phyloP scores from a whole-genome alignment of 2,113 vertebrate species.

The Aegotheles bennettii region DNA sequence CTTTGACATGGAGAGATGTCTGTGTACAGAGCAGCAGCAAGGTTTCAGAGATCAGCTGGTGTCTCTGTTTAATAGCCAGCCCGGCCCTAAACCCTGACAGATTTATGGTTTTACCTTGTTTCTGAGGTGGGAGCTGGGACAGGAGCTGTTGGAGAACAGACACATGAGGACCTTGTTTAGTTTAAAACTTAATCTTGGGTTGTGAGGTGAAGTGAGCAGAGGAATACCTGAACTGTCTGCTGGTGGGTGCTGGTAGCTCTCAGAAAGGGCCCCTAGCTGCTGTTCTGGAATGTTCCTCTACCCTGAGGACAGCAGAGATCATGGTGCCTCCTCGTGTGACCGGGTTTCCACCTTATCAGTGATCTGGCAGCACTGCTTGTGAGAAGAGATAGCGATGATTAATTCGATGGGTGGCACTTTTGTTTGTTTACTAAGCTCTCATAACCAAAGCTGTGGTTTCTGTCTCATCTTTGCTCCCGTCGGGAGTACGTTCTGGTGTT shows the following conservation, averaged over 20 bases:
- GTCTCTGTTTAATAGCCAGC: too few relatives aligned
- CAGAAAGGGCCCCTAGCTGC: not conserved
- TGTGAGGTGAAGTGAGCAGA: not conserved
- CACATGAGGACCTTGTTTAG: not conserved
- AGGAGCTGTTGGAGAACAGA: not conserved
- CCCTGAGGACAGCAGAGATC: not conserved
- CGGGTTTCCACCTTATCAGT: not conserved
- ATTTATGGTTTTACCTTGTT: not conserved
- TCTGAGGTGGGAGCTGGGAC: not conserved
- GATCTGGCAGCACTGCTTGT: not conserved
- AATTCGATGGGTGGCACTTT: not conserved
- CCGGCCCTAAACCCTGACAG: too few relatives aligned
- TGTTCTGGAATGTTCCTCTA: not conserved
- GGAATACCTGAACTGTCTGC: not conserved
- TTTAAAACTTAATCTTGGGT: not conserved
- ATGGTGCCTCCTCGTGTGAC: not conserved
- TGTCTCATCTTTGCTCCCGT: not conserved
- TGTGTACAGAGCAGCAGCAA: not conserved
- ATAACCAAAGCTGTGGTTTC: not conserved
- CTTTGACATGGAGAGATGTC: not conserved
- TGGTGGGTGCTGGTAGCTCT: not conserved
- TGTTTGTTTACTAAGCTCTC: not conserved
- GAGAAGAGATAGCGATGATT: not conserved
- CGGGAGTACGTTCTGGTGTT: not conserved
- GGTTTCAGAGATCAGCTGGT: not conserved